Conservation (phyloP, 1,140 invertebrate species). For the Leptopilina boulardi region DNA sequence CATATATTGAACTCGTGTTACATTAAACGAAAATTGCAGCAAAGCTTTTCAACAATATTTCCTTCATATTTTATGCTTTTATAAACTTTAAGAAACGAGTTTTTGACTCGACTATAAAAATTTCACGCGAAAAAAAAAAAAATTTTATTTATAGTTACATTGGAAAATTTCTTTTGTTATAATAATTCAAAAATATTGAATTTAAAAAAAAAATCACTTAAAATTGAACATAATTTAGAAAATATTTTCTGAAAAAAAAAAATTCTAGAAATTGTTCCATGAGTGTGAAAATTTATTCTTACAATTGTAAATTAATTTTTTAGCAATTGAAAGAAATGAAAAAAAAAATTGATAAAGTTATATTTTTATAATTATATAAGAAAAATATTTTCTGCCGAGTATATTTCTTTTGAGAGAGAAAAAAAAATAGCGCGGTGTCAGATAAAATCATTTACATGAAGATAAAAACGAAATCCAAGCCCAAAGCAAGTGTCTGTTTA, state of each 20-base stretch:
- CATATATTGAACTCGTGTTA: conserved; percentile 13
- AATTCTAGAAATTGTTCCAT: no score
- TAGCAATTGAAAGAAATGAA: no score
- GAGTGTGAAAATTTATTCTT: no score
- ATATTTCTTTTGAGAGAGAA: not conserved
- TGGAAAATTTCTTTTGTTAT: no score
- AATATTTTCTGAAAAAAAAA: no score
- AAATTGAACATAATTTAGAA: no score
- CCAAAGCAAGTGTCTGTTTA: not conserved
- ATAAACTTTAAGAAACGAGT: not conserved
- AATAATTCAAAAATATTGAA: no score
- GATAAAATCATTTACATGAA: not conserved
- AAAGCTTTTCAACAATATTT: conserved; percentile 16
- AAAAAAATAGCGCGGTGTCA: not conserved
- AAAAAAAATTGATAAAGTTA: no score
- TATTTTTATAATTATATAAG: not conserved
- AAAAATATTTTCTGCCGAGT: not conserved
- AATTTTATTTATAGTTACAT: no score
- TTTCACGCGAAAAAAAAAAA: not conserved
- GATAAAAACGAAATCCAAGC: not conserved
- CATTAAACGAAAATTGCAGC: conserved; percentile 1
- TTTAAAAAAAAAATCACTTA: no score
- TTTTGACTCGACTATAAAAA: not conserved
- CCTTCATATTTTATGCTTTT: not conserved
- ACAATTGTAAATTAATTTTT: no score